Evolutionary conservation across 2,113 vertebrate genomes (phyloP), one percentile per base, ranked within the genome.

Genomic region (Burhinus bistriatus): DNA sequence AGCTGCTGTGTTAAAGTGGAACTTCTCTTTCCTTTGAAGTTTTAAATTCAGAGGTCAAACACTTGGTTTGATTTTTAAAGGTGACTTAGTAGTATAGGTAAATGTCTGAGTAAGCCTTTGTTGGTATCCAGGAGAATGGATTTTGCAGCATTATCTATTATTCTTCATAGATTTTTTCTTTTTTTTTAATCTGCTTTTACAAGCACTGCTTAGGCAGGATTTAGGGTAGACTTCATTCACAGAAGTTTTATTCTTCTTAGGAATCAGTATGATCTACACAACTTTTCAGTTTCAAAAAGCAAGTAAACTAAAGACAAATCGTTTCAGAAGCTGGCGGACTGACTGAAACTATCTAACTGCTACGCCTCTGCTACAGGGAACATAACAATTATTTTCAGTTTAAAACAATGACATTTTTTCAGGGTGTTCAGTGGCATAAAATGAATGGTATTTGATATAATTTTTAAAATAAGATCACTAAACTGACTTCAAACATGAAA

Each of bases 401-500:
- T 85, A 83, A 94, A 95, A 93, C 58, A 93, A 70, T 52, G 19
- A 69, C 40, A 45, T 65, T 87, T 91, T 85, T 78, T 83, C 83
- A 73, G 54, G 12, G 27, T 77, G 42, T 77, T 95, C 62, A 57
- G 45, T 21, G 51, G 58, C 66, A 83, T 70, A 52, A 87, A 77
- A 61, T 0, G 2, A 85, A 79, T 14, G 5, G 19, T 82, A 61
- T 79, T 91, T 51, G 49, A 91, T 69, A 44, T 6, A 71, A 49
- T 66, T 93, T 94, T 93, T 58, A 25, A 47, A 94, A 86, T 22
- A 73, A 29, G 15, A 81, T 86, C 64, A 78, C 44, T 88, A 73
- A 90, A 54, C 32, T 77, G 54, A 58, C 49, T 94, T 91, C 30
- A 83, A 44, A 95, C 29, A 58, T 54, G 42, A 75, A 82, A 95